A percentile compares a stretch with the other conserved stretches of the same genome.
These are phyloP conservation scores for Myotis findleyi DNA, from an alignment of 2,797 vertebrate genomes.

Conservation along the genomic window DNA sequence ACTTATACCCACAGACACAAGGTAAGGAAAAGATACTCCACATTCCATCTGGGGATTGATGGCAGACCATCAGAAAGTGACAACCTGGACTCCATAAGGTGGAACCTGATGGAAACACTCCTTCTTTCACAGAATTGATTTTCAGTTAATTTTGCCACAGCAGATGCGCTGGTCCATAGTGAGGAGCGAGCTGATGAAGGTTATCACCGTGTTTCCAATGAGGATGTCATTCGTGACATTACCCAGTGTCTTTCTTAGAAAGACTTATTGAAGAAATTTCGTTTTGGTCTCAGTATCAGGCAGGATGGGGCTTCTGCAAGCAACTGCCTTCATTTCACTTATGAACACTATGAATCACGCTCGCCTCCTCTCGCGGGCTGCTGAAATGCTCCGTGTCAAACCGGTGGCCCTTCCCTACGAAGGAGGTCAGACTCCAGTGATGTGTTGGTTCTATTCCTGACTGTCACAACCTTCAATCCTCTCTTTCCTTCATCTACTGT, in stretches of 20 bases:
- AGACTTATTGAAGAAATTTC: constrained; percentile 73
- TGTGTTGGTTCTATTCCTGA: background rate
- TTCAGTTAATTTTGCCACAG: constrained; percentile 52
- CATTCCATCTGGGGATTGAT: background rate
- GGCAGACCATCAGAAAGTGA: background rate
- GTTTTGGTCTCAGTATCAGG: constrained; percentile 63
- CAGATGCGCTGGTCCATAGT: background rate
- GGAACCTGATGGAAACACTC: constrained; percentile 19
- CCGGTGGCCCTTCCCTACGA: background rate
- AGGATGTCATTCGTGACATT: constrained; percentile 51
- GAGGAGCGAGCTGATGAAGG: constrained; percentile 19
- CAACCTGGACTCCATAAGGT: background rate
- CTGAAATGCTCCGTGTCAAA: background rate
- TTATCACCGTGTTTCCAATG: constrained; percentile 13
- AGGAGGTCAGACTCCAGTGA: background rate
- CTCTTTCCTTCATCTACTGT: background rate
- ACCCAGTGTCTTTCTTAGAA: constrained; percentile 30
- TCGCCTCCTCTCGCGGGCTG: background rate
- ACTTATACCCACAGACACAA: background rate
- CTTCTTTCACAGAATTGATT: constrained; percentile 48
- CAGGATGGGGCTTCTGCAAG: constrained; percentile 41
- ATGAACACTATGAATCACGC: constrained; percentile 66
- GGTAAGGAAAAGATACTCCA: background rate
- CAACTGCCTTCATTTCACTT: constrained; percentile 67
- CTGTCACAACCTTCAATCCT: background rate